Conservation (phyloP, 2,113 vertebrate genomes). For the Ptilonorhynchus violaceus region DNA sequence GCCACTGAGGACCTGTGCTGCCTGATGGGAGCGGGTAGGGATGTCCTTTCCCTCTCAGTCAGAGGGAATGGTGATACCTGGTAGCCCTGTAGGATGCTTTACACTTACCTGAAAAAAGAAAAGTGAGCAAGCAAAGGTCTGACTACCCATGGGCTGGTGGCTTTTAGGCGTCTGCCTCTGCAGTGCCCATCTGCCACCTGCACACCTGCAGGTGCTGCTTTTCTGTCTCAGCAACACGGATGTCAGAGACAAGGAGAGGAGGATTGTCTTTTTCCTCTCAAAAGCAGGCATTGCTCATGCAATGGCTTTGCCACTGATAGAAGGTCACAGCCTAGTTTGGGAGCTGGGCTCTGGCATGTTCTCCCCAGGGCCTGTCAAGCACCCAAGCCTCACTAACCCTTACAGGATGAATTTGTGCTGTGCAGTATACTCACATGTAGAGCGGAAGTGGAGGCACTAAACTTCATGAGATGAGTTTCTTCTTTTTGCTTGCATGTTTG, state of each 20-base stretch:
- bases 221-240: background rate
- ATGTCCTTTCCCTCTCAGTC: background rate
- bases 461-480: background rate
- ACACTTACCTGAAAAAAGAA: background rate
- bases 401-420: background rate
- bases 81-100: background rate
- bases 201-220: background rate
- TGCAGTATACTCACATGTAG: rapidly evolving
- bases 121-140: background rate
- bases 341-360: background rate
- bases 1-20: background rate
- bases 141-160: background rate
- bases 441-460: background rate
- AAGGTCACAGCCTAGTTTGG: background rate
- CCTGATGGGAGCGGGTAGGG: background rate
- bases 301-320: background rate
- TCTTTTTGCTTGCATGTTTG: background rate
- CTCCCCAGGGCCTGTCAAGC: no score
- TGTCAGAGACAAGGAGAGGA: background rate
- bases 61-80: background rate
- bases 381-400: background rate
- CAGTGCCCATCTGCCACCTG: background rate
- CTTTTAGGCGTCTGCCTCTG: background rate
- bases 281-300: background rate
- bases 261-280: background rate